Evolutionary conservation across 2,888 invertebrate genomes (phyloP).

Genomic region (Drosophila suboccidentalis): DNA sequence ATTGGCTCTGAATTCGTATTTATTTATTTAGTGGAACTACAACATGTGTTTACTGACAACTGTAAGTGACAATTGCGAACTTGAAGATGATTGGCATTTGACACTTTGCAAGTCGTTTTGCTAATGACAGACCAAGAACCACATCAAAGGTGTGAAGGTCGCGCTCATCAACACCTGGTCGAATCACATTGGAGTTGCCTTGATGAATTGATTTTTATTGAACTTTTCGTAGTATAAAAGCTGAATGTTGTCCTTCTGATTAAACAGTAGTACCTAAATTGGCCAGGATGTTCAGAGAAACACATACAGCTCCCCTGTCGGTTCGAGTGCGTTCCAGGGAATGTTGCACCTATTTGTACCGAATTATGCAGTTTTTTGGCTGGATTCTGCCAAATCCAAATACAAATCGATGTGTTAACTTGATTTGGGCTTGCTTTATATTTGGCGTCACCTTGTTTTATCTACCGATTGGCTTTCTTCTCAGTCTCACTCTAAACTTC

Average conservation of each 20-base stretch:
- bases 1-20: background rate
- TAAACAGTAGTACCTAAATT: constrained; percentile 6
- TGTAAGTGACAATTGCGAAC: background rate
- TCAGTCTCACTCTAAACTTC: constrained; percentile 48
- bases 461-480: constrained; percentile 51
- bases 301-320: constrained; percentile 43
- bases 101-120: background rate
- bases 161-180: constrained; percentile 21
- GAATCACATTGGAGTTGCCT: background rate
- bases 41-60: background rate
- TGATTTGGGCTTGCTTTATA: constrained; percentile 31
- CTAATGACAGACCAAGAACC: constrained; percentile 15
- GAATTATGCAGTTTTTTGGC: constrained; percentile 42
- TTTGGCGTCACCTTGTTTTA: constrained; percentile 31
- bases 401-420: constrained; percentile 36
- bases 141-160: background rate
- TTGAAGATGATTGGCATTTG: constrained; percentile 17
- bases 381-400: constrained; percentile 53
- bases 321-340: constrained; percentile 48
- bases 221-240: constrained; percentile 27
- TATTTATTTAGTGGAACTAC: background rate
- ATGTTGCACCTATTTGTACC: constrained; percentile 39
- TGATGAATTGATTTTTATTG: background rate
- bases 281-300: constrained; percentile 35
- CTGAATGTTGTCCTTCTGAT: background rate